These are phyloP conservation scores for Malurus elegans DNA, from an alignment of 2,113 vertebrate species.

Conservation along the genomic window DNA sequence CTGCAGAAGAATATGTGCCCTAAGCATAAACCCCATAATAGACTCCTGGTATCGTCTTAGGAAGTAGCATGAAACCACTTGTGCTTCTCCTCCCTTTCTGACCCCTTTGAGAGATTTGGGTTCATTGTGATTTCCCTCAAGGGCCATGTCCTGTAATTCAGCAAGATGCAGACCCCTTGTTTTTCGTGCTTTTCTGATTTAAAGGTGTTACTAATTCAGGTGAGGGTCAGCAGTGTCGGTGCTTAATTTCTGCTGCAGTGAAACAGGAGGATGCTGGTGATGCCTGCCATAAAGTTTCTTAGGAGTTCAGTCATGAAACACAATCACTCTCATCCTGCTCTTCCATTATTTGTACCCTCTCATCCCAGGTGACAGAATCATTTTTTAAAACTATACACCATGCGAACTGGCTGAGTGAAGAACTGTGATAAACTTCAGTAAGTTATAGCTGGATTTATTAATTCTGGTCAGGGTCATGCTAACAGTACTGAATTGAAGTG, in stretches of 20 bases:
- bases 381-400: neutral
- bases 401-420: neutral
- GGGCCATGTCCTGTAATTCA: neutral
- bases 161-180: neutral
- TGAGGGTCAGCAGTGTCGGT: neutral
- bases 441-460: constrained; percentile 54
- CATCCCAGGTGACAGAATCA: constrained; percentile 22
- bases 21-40: neutral
- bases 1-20: neutral
- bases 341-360: constrained; percentile 35
- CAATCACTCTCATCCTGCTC: neutral
- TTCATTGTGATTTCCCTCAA: neutral
- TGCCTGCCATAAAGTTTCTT: neutral
- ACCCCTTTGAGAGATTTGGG: neutral
- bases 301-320: neutral
- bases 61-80: rapidly evolving
- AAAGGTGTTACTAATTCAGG: neutral
- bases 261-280: neutral
- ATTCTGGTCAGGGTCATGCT: neutral
- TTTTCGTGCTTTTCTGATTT: neutral
- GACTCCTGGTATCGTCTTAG: neutral
- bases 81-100: neutral
- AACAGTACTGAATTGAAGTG: neutral
- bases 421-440: constrained; percentile 21
- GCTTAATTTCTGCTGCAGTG: neutral